phyloP scores from a whole-genome alignment of 2,888 invertebrate species.

The Pomacea canaliculata region DNA sequence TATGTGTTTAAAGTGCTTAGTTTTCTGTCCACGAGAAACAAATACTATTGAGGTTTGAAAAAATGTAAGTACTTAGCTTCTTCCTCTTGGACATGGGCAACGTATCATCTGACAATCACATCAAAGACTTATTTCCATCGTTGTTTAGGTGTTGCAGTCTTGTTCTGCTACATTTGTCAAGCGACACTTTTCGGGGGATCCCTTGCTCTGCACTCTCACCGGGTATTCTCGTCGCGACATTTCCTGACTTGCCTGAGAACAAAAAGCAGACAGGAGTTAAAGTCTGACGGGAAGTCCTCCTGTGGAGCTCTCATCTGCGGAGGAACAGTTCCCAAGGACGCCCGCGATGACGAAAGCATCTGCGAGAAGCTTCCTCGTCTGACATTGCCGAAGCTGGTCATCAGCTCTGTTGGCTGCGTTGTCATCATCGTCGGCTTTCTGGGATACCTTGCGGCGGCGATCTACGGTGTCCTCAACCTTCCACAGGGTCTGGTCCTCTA shows the following conservation, averaged over 20 bases:
- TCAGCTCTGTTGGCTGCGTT: not conserved
- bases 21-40: too few species aligned
- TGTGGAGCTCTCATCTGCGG: constrained; percentile 64
- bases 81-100: too few species aligned
- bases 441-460: constrained; percentile 47
- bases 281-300: constrained; percentile 23
- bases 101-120: too few species aligned
- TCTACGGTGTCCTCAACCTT: constrained; percentile 48
- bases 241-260: constrained; percentile 41
- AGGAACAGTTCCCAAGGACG: constrained; percentile 38
- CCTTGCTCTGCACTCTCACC: constrained; percentile 53
- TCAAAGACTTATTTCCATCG: too few species aligned
- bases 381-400: not conserved
- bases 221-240: constrained; percentile 45
- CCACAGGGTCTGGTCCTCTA: constrained; percentile 50
- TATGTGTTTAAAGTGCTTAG: too few species aligned
- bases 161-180: constrained; percentile 60
- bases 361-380: constrained; percentile 42
- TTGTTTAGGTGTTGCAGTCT: constrained; percentile 53
- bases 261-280: constrained; percentile 38
- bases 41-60: too few species aligned
- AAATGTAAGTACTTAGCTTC: too few species aligned
- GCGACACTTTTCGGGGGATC: constrained; percentile 58
- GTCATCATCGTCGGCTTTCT: constrained; percentile 11
- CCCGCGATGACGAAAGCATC: constrained; percentile 43